Conservation (phyloP, 2,113 vertebrate genomes). For the Bos javanicus region DNA sequence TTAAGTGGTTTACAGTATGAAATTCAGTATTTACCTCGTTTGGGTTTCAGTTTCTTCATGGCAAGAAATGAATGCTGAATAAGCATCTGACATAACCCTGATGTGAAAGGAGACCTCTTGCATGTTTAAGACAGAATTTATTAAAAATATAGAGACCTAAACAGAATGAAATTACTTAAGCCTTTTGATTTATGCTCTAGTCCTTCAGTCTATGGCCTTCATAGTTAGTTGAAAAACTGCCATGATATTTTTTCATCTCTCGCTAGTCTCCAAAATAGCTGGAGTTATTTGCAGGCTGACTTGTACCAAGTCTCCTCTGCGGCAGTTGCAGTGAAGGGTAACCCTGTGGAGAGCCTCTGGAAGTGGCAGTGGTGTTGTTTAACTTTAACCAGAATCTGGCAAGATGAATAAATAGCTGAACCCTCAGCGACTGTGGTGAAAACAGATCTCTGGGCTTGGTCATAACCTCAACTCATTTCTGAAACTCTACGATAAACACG, state of each 20-base stretch:
- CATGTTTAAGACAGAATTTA: constrained; percentile 56
- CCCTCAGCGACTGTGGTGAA: background rate
- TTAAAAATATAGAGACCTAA: constrained; percentile 48
- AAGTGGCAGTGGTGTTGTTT: background rate
- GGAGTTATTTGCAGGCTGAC: constrained; percentile 59
- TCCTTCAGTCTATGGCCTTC: constrained; percentile 45
- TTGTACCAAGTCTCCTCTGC: constrained; percentile 58
- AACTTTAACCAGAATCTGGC: constrained; percentile 55
- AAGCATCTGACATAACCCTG: constrained; percentile 72
- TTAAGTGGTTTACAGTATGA: constrained; percentile 51
- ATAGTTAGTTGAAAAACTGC: constrained; percentile 16
- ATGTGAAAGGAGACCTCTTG: constrained; percentile 59
- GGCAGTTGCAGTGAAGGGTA: constrained; percentile 79
- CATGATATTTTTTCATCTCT: constrained; percentile 20
- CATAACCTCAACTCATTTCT: constrained; percentile 39
- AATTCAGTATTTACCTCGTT: constrained; percentile 62
- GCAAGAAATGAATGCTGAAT: constrained; percentile 65
- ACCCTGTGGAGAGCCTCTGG: constrained; percentile 45
- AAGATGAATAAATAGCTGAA: constrained; percentile 22
- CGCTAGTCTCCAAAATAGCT: constrained; percentile 17
- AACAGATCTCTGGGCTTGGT: background rate
- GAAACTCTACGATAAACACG: constrained; percentile 26
- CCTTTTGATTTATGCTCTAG: constrained; percentile 18
- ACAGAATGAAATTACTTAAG: background rate
- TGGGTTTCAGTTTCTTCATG: constrained; percentile 68